phyloP scores from a whole-genome alignment of 2,797 vertebrate species.

The Pantherophis alleghaniensis region DNA sequence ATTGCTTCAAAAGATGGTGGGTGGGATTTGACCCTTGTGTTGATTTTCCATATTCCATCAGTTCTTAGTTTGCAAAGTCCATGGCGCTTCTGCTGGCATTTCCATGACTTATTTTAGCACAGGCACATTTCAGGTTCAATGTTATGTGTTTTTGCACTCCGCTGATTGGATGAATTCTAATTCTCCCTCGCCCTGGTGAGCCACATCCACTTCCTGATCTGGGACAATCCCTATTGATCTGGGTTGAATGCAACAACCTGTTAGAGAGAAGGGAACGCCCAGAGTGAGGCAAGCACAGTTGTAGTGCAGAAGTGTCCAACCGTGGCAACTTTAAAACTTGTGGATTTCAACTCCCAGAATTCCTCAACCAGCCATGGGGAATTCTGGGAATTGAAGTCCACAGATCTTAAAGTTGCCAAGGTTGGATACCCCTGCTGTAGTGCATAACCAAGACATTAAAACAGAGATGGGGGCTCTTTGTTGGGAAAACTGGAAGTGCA shows the following conservation, averaged over 20 bases:
- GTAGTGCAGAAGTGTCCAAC: neutral
- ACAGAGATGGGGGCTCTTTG: neutral
- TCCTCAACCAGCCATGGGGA: neutral
- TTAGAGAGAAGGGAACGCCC: no score
- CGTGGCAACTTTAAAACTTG: neutral
- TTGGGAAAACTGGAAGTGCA: neutral
- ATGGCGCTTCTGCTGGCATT: neutral
- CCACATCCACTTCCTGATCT: neutral
- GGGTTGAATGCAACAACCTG: neutral
- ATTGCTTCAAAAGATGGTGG: no score
- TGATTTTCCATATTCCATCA: neutral
- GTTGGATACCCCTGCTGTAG: neutral
- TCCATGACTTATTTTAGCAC: neutral
- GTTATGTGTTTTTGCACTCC: no score
- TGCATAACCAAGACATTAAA: neutral
- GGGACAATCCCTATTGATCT: neutral
- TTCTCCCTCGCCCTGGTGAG: neutral
- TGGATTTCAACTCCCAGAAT: neutral
- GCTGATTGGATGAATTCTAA: neutral
- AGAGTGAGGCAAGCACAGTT: neutral
- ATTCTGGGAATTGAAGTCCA: neutral
- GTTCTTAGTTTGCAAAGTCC: neutral
- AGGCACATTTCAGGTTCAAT: neutral
- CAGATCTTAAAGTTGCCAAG: neutral
- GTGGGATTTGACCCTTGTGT: neutral